Base-by-base conservation (phyloP, 1,140 invertebrate species). In the Diabrotica virgifera region DNA sequence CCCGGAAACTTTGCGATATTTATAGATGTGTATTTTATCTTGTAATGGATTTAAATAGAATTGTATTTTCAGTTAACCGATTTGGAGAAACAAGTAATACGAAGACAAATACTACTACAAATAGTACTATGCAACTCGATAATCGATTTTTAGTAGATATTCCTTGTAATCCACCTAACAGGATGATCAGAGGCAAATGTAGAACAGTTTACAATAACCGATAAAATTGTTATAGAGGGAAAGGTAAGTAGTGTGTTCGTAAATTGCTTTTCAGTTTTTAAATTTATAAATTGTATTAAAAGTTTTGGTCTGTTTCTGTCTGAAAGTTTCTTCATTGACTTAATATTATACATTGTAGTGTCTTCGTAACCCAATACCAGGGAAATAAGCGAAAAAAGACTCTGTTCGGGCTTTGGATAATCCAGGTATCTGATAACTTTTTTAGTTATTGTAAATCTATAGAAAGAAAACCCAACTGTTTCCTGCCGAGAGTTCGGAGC, bases 81-180 rank as follows among this genome's bases (percentile, higher is more conserved):
- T 46, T 46, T 46, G 40, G n/a, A n/a, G 40, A 46, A 46, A 10
- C 6, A n/a, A 46, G n/a, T 3, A 46, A 46, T 10, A 8, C n/a
- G 8, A 6, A 3, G 40, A 46, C 40, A 10, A 46, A 46, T 5
- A 46, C 4, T n/a, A 46, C 40, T 46, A 46, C 8, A 46, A 46
- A 46, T 46, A n/a, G n/a, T 46, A 46, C 40, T n/a, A 46, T 46
- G 4, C 4, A 5, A 10, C 2, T 46, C 8, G 8, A 46, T 46
- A 55, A 55, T n/a, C 24, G 53, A 24, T 55, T 55, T 55, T 55
- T 55, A 55, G 12, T 55, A 11, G 53, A 55, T 36, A 8, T 55
- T 10, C 53, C 53, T 14, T 55, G 53, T 36, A 55, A 55, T 36
- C 53, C 53, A 55, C 53, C 53, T 14, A 11, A 24, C 5, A 55